Base-by-base conservation (phyloP, 2,113 vertebrate species). In the Microtus ochrogaster region DNA sequence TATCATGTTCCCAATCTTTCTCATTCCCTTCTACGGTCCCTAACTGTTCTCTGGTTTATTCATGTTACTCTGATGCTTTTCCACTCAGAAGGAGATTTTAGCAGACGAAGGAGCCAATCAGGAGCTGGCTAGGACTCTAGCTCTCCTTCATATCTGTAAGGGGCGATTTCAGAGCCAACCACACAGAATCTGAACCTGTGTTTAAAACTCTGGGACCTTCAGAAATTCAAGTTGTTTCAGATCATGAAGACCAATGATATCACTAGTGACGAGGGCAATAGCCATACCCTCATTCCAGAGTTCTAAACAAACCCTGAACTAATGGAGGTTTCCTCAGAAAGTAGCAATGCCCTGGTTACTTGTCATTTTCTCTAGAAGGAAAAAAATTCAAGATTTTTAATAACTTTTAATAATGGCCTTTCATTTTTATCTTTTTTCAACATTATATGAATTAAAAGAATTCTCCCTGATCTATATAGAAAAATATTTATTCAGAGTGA, bases 381-480 rank as follows among this genome's bases (percentile, higher is more conserved):
- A 93, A 78, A 95, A 89, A 73, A 88, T 79, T 47, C 44, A 13
- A 10, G 13, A 7, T 49, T 52, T 52, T 55, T 44, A 33, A 41
- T 77, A 82, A 65, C 21, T 70, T 81, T 28, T 66, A 82, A 63
- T n/a, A 74, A n/a, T 0, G 49, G 33, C 2, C 1, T 82, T 78
- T 85, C 8, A 72, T 52, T 90, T 94, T 95, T 39, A 83, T 4
- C 26, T 68, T 81, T 94, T 90, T 63, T 41, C 5, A 96, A 16
- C 30, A 90, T 81, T 65, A 26, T 41, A 22, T 84, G 8, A 72
- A 6, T 95, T 92, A 83, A 92, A 91, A 81, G 8, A 77, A 58
- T 91, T 95, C 12, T 86, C 26, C 16, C 49, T 58, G 36, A 65
- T 63, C 39, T 88, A 28, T 47, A 68, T 7, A 17, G 63, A 39